Percentiles rank a stretch among this genome's conserved stretches.
These are phyloP conservation scores for Trachelus tabidus DNA, from an alignment of 2,888 invertebrate genomes.

Conservation along the genomic window DNA sequence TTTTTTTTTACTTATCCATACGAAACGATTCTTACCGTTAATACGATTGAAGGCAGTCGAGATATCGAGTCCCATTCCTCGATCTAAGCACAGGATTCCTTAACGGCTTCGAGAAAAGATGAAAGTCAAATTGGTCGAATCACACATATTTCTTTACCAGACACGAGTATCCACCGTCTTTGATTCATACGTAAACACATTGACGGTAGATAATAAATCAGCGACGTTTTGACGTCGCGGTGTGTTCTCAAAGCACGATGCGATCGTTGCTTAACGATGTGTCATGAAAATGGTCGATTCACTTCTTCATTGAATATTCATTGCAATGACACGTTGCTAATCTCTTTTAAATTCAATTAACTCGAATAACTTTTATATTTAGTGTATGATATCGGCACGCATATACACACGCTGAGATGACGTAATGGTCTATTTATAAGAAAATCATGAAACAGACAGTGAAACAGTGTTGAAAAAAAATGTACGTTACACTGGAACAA, in stretches of 20 bases:
- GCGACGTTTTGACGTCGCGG: background rate
- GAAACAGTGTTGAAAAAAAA: background rate
- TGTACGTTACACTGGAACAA: background rate
- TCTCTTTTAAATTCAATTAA: conserved; percentile 33
- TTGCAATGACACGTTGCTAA: background rate
- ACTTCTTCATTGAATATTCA: conserved; percentile 43
- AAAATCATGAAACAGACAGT: background rate
- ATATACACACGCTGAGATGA: background rate
- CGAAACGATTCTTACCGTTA: conserved; percentile 30
- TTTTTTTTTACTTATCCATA: background rate
- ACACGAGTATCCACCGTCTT: background rate
- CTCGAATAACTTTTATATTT: conserved; percentile 5
- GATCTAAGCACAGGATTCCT: background rate
- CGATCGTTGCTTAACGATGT: conserved; percentile 13
- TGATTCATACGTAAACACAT: background rate
- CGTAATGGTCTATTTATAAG: background rate
- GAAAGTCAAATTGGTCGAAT: background rate
- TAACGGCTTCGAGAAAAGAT: background rate
- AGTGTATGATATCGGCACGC: background rate
- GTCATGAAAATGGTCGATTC: conserved; percentile 39
- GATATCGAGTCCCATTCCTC: conserved; percentile 44
- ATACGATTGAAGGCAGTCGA: conserved; percentile 35
- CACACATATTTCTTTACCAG: background rate
- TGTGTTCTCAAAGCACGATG: background rate
- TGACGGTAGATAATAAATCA: background rate